Conservation (phyloP, 2,888 invertebrate species). For the Autographa gamma region DNA sequence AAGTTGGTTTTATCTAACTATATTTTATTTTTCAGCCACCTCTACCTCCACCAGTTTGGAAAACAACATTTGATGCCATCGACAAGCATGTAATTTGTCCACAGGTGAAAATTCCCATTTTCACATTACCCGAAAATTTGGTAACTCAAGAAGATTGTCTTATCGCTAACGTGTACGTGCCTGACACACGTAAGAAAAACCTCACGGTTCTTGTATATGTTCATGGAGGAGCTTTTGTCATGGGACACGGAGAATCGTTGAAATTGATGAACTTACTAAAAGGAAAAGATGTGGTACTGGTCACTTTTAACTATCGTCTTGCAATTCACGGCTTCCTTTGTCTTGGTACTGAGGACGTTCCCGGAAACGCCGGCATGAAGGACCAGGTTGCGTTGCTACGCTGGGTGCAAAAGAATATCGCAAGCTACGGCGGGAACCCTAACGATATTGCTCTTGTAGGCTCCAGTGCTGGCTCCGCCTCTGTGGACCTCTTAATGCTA, state of each 20-base stretch:
- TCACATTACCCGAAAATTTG: constrained; percentile 11
- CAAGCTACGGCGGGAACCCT: constrained; percentile 71
- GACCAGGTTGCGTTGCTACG: constrained; percentile 70
- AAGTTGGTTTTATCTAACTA: too few species aligned
- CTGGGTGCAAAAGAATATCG: constrained; percentile 73
- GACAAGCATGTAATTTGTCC: constrained; percentile 63
- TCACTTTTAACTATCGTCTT: constrained; percentile 69
- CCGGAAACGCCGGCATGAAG: constrained; percentile 76
- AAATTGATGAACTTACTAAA: constrained; percentile 52
- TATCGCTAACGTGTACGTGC: constrained; percentile 76
- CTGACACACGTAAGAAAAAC: constrained; percentile 65
- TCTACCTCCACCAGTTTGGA: constrained; percentile 63
- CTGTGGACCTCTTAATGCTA: constrained; percentile 68
- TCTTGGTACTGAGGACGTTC: constrained; percentile 65
- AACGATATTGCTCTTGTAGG: constrained; percentile 70
- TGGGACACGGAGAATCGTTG: constrained; percentile 55
- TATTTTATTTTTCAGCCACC: constrained; percentile 61
- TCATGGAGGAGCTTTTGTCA: constrained; percentile 66
- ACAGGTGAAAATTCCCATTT: constrained; percentile 38
- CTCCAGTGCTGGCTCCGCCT: constrained; percentile 66
- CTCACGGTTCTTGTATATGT: constrained; percentile 65
- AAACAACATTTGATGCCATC: constrained; percentile 56
- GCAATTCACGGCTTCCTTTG: constrained; percentile 68
- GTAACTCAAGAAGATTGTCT: constrained; percentile 72
- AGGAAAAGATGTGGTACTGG: constrained; percentile 58